Base-by-base conservation (phyloP, 2,888 invertebrate genomes). In the Myopa tessellatipennis region DNA sequence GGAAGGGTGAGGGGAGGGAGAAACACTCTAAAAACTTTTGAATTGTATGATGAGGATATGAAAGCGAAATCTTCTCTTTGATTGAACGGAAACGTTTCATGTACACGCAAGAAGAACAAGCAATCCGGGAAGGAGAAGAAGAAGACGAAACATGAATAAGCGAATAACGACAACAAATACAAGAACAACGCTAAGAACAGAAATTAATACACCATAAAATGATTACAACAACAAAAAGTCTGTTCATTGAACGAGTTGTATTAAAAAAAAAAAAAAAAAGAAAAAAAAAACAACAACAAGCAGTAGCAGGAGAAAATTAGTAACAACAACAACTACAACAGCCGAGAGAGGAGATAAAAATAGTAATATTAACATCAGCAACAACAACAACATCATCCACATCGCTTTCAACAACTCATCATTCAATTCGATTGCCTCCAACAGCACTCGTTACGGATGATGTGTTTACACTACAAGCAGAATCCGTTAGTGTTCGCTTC, bases 331-430 rank as follows among this genome's bases (percentile, higher is more conserved):
- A 45, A 45, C 45, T 8, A 10, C 45, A 45, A 10, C 6, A 45
- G 45, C 40, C n/a, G n/a, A 45, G 45, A 45, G 7, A 8, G 6
- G 45, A 45, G 45, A 45, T 45, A 45, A 45, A 45, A 45, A 45
- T 45, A 45, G 45, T 45, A 8, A 26, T 45, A 61, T 61, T n/a
- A 61, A 58, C 58, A 58, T n/a, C 26, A 61, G 26, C 26, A 55
- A 34, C 73, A 73, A 45, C 68, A 69, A 8, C 73, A 73, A 36
- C 68, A 73, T 16, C 18, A 14, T 14, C 34, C 50, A 40, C 6
- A 14, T 38, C 60, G 38, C 14, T 26, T 63, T 18, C 52, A 74
- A 8, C 14, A 52, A 45, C 45, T 45, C 45, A 10, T 45, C 45
- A 45, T 45, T 8, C 50, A 52, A 34, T 50, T 3, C 7, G 18